Base-by-base conservation (phyloP, 2,888 invertebrate genomes). In the Mimumesa dahlbomi region DNA sequence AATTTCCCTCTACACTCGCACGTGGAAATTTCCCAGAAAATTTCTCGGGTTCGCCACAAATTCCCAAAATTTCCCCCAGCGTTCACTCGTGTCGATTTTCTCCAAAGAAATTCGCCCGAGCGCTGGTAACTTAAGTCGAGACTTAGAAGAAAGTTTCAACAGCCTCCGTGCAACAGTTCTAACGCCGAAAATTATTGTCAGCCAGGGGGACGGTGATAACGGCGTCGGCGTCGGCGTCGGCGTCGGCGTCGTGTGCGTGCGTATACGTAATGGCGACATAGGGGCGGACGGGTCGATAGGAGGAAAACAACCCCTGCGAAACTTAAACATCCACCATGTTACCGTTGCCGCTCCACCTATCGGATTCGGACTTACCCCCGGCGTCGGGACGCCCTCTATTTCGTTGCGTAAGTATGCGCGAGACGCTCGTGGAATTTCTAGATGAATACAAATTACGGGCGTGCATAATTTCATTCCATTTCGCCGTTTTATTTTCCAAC, bases 201-300 rank as follows among this genome's bases (percentile, higher is more conserved):
- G 4, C 40, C 65, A 53, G 48, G 67, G 73, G 75, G 54, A 46
- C 11, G 48, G 59, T 50, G 73, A 62, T 75, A 73, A 59, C 38
- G 67, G 49, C 75, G 75, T 59, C 62, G 67, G 16, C 45, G 54
- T 57, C 49, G 42, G 57, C 48, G 62, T 66, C 34, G 50, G n/a
- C 21, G 49, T 34, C 53, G 21, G 59, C 42, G 19, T 42, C 43
- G 45, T 11, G 14, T 13, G 34, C 52, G 46, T 61, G 38, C 38
- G 54, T 29, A 43, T 62, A 38, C 46, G 75, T 79, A 81, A 86
- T 83, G 86, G 84, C 84, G 85, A 82, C 81, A 80, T 76, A 75
- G 81, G 63, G 82, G 80, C 76, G 83, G 83, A 80, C 81, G 85
- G 88, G 84, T 88, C 88, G 85, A 89, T 88, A 88, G 78, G 80